Conservation (phyloP, 2,113 vertebrate genomes). For the Hyperoodon ampullatus region DNA sequence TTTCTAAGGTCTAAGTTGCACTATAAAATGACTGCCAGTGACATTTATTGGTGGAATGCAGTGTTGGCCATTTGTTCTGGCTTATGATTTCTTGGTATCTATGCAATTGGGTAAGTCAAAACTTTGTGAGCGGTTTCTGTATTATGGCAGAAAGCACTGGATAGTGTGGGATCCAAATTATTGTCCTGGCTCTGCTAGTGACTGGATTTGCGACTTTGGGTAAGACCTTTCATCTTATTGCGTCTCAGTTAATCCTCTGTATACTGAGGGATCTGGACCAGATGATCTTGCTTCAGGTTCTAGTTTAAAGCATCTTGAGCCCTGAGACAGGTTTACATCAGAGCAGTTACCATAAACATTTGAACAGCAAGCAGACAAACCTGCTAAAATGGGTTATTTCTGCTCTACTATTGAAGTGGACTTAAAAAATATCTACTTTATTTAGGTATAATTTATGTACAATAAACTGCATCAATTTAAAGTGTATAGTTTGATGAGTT, state of each 20-base stretch:
- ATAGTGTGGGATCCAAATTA: neutral
- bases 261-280: neutral
- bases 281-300: neutral
- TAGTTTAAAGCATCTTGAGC: neutral
- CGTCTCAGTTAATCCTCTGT: neutral
- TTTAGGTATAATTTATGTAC: neutral
- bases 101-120: neutral
- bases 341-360: neutral
- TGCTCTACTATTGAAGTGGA: neutral
- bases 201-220: neutral
- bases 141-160: neutral
- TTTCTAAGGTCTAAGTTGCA: conserved; percentile 9
- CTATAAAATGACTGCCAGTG: neutral
- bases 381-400: neutral
- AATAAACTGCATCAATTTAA: neutral
- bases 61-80: neutral
- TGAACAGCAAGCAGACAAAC: neutral
- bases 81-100: neutral
- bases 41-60: neutral
- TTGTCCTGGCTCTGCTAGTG: neutral
- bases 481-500: neutral
- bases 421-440: neutral
- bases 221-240: neutral
- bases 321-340: neutral
- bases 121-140: neutral